Base-by-base conservation (phyloP, 2,888 invertebrate genomes). In the Xestia sexstrigata region DNA sequence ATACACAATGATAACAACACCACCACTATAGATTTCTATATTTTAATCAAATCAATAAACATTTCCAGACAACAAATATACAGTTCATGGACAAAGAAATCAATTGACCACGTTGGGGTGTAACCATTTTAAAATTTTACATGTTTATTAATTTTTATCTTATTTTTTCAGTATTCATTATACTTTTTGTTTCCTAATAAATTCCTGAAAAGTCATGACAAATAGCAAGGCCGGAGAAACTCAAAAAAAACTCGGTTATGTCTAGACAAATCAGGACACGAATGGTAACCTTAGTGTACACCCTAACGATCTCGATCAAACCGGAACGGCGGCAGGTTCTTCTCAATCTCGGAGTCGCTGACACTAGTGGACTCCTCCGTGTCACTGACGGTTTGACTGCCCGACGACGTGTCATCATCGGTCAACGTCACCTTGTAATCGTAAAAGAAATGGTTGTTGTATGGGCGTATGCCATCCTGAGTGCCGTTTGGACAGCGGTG, bases 381-480 rank as follows among this genome's bases (percentile, higher is more conserved):
- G 7, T 9, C 65, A 26, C 30, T 55, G 1, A 2, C 0, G 6
- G 9, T 0, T 0, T 5, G 0, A 1, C 0, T 9, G 6, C 2
- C 9, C 1, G 83, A 13, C 0, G 30, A 7, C 4, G 89, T 74
- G 17, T 63, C 60, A 0, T 92, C 93, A 0, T 81, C 90, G 0
- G 88, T 88, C n/a, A 94, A 30, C 0, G 0, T 1, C 7, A 90
- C 95, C 0, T 81, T 81, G 89, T 96, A 96, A 65, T 96, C 95
- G 88, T 96, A 96, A 88, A 96, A 95, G 90, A 96, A 96, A 81
- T 96, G 95, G 0, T 91, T 86, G 0, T 94, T 95, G 62, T 92
- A 90, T 0, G 82, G 82, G 0, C 15, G 77, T 6, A 62, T 2
- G 26, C 80, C 78, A 5, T 79, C 67, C 66, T 47, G 63, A 0